Evolutionary conservation across 2,797 vertebrate species (phyloP).

Genomic region (Ciconia nigra): DNA sequence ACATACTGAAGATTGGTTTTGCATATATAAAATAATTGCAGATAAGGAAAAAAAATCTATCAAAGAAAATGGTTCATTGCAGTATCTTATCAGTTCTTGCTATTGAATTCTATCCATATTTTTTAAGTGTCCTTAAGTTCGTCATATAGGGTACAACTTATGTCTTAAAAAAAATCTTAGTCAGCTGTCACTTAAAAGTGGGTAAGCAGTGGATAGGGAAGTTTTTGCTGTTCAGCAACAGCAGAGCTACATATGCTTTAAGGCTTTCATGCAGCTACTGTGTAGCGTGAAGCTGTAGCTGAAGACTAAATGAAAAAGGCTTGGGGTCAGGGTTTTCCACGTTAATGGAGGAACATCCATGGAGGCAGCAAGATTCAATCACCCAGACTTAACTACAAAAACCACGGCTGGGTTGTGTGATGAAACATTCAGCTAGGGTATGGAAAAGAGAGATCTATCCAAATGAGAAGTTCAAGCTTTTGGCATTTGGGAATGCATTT

Average conservation of each 20-base stretch:
- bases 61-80: background rate
- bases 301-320: background rate
- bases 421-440: background rate
- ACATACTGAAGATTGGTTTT: background rate
- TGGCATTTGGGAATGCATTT: background rate
- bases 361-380: background rate
- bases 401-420: accelerated
- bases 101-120: background rate
- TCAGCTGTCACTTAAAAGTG: background rate
- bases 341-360: too few relatives aligned
- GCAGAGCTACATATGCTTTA: background rate
- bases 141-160: background rate
- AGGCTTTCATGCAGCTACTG: accelerated
- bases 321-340: background rate
- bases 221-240: background rate
- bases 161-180: background rate
- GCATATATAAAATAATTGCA: background rate
- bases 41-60: background rate
- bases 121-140: background rate
- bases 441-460: background rate
- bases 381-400: background rate
- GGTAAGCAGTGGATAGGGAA: background rate
- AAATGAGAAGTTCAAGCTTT: background rate
- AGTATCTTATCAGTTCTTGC: background rate
- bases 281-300: background rate